Evolutionary conservation across 2,113 vertebrate genomes (phyloP).

Genomic region (Xiphophorus maculatus): DNA sequence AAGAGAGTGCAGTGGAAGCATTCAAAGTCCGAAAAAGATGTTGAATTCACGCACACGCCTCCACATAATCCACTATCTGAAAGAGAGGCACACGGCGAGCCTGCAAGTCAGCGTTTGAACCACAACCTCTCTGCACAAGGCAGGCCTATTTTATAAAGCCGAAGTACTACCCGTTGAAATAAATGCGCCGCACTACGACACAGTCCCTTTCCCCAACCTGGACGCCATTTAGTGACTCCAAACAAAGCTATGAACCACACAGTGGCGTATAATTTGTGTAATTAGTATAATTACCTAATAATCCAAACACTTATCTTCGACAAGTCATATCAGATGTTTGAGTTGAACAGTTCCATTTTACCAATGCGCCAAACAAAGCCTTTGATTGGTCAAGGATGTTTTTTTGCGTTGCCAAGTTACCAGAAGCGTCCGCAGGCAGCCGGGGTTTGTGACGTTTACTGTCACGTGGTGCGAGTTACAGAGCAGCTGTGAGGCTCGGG

Average conservation of each 20-base stretch:
- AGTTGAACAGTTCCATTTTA: slow-evolving; percentile 32
- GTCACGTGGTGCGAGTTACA: background rate
- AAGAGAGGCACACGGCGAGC: background rate
- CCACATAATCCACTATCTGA: slow-evolving; percentile 46
- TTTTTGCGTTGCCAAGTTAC: slow-evolving; percentile 75
- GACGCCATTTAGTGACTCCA: background rate
- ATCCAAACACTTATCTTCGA: background rate
- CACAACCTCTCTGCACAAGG: background rate
- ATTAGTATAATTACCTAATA: background rate
- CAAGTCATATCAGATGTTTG: slow-evolving; percentile 6
- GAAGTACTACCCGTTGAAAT: slow-evolving; percentile 58
- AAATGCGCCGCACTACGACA: slow-evolving; percentile 11
- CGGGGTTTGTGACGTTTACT: background rate
- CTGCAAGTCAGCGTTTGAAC: slow-evolving; percentile 20
- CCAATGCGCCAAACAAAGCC: slow-evolving; percentile 61
- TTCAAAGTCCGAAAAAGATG: slow-evolving; percentile 48
- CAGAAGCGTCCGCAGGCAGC: slow-evolving; percentile 31
- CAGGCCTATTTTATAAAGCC: slow-evolving; percentile 73
- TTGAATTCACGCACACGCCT: slow-evolving; percentile 45
- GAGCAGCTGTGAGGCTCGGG: background rate
- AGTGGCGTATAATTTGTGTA: rapidly evolving
- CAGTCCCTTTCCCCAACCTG: slow-evolving; percentile 5
- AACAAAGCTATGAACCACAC: background rate
- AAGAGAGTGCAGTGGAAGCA: slow-evolving; percentile 37
- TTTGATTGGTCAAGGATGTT: slow-evolving; percentile 76